Evolutionary conservation across 2,797 vertebrate species (phyloP), one percentile per base, ranked within the genome.

Genomic region (Balearica regulorum): DNA sequence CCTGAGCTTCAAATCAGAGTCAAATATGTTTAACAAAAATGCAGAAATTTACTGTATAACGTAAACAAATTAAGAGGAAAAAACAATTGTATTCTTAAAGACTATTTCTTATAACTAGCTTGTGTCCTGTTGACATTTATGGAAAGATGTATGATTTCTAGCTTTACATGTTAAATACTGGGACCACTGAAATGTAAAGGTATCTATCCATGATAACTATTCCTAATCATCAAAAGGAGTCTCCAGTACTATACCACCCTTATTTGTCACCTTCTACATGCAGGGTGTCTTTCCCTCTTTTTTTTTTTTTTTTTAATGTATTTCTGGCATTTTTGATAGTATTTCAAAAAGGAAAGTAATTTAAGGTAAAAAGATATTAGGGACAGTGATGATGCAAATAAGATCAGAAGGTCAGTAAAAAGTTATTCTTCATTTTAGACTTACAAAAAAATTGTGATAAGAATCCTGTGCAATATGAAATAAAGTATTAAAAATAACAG

Each of bases 281-380:
- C 8, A 57, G 8, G 8, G 6, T 21, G 37, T n/a, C 5, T 51
- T 39, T 13, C 18, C 13, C 9, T 4, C 5, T 16, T 1, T 16
- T 4, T 28, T 6, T 20, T 85, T 54, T 22, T 28, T 11, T 8
- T 61, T 21, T 35, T 4, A 61, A 58, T 4, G 4, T 31, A 54
- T 60, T 94, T 92, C 66, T 84, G 31, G 12, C 37, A 78, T 8
- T 87, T 91, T 20, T 29, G 1, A 14, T 19, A 71, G 5, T 26
- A 53, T 68, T 87, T 81, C 5, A 72, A 69, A 79, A 55, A 43
- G 6, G 8, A 29, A 85, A 81, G 13, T 39, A 41, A 60, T 54
- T 68, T 57, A 78, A 75, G 15, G 17, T 21, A n/a, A 57, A 73
- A 89, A 76, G 10, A 57, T 41, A 77, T 28, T 55, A 39, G 11